Conservation (phyloP, 2,113 vertebrate genomes). For the Taxidea taxus region DNA sequence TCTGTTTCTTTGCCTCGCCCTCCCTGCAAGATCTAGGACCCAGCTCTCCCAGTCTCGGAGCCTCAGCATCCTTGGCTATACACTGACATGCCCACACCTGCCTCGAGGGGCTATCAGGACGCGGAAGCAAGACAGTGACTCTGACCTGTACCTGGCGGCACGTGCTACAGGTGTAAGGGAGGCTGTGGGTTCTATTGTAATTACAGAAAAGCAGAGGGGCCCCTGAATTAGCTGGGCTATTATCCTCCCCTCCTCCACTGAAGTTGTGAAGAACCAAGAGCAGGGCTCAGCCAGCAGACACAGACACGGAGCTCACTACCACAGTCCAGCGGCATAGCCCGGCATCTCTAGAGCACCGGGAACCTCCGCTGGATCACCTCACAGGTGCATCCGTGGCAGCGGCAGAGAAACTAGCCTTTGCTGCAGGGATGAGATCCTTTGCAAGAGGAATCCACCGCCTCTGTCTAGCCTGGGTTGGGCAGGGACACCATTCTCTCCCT, state of each 20-base stretch:
- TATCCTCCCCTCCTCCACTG: neutral
- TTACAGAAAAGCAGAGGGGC: neutral
- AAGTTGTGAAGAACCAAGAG: neutral
- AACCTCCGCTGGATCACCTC: neutral
- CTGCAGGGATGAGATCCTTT: neutral
- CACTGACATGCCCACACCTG: neutral
- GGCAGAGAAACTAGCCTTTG: neutral
- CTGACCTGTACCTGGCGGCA: neutral
- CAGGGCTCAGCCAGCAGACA: neutral
- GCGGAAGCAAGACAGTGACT: neutral
- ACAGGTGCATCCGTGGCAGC: neutral
- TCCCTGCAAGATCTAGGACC: neutral
- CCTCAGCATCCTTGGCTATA: neutral
- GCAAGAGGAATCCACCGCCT: neutral
- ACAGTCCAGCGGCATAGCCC: neutral
- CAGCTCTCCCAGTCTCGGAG: neutral
- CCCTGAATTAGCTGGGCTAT: neutral
- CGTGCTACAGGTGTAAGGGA: neutral
- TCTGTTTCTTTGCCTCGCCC: neutral
- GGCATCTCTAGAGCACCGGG: neutral
- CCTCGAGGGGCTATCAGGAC: fast-evolving
- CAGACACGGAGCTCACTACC: neutral
- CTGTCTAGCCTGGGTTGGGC: neutral
- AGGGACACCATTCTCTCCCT: neutral
- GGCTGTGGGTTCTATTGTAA: neutral